Base-by-base conservation (phyloP, 1,140 invertebrate species). In the Megathymus violae region DNA sequence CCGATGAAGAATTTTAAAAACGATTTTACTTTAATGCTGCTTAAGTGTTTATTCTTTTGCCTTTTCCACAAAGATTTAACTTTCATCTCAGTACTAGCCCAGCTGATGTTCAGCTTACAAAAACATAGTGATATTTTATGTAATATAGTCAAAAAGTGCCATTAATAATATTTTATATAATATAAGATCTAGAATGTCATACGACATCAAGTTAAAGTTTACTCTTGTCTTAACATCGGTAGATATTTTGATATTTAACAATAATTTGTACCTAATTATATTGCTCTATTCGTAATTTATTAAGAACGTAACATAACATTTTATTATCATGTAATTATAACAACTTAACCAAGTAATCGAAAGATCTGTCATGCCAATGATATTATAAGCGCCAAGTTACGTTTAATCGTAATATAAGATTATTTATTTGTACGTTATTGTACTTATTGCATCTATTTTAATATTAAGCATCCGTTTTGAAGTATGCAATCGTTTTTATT, bases 281-380 rank as follows among this genome's bases (percentile, higher is more conserved):
- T 22, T 22, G 19, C 5, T 22, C 19, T 48, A 3, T 50, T 51
- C n/a, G 27, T 46, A 52, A 25, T 13, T 62, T 56, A 66, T 14
- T 19, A 40, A 34, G 46, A 52, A 50, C 41, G 48, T 63, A 27
- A 50, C 47, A n/a, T n/a, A n/a, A n/a, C n/a, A n/a, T n/a, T n/a
- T n/a, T n/a, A n/a, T n/a, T n/a, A n/a, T n/a, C n/a, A n/a, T n/a
- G n/a, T n/a, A n/a, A n/a, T n/a, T n/a, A 63, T 19, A 38, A 16
- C 34, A 51, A 51, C 7, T 13, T 52, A 52, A 16, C 34, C 38
- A 52, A 40, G 31, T 52, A 40, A 72, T 71, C 41, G 56, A 76
- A 71, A 71, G 67, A 80, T 80, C 69, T 80, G 75, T 79, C 71
- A 79, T 79, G 67, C 74, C 73, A 83, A 79, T 83, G 76, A 80